Evolutionary conservation across 1,140 invertebrate genomes (phyloP).

Genomic region (Odontomachus brunneus): DNA sequence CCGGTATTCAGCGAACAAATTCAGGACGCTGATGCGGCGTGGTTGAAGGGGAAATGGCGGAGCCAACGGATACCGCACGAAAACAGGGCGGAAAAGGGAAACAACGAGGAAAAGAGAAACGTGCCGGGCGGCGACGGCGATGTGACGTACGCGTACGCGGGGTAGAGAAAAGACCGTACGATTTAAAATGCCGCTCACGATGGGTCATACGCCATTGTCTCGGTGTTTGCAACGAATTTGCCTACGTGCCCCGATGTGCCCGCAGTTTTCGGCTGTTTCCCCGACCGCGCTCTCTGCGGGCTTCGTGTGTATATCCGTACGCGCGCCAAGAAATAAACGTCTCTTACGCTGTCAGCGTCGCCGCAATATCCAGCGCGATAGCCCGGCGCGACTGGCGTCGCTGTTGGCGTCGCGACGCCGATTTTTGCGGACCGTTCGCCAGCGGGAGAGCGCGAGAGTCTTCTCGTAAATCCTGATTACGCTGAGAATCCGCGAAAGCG

Average conservation of each 20-base stretch:
- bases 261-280: slow-evolving; percentile 71
- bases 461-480: background rate
- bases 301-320: too few species aligned
- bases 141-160: background rate
- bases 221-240: slow-evolving; percentile 83
- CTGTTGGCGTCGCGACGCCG: background rate
- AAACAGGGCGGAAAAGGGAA: background rate
- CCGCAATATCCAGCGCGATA: slow-evolving; percentile 15
- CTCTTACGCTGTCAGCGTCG: slow-evolving; percentile 66
- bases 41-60: slow-evolving; percentile 36
- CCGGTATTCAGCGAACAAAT: slow-evolving; percentile 50
- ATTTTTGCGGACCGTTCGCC: background rate
- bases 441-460: too few species aligned
- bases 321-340: slow-evolving; percentile 77
- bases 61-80: background rate
- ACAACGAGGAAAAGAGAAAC: slow-evolving; percentile 59
- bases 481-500: background rate
- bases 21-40: slow-evolving; percentile 26
- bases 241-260: slow-evolving; percentile 79
- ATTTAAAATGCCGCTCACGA: slow-evolving; percentile 81
- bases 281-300: slow-evolving; percentile 50
- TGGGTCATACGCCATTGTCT: slow-evolving; percentile 80
- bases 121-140: slow-evolving; percentile 60
- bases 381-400: background rate
- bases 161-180: slow-evolving; percentile 62